Evolutionary conservation across 92 coral and sea anemone species (phyloP).

Genomic region (Palythoa grandiflora): DNA sequence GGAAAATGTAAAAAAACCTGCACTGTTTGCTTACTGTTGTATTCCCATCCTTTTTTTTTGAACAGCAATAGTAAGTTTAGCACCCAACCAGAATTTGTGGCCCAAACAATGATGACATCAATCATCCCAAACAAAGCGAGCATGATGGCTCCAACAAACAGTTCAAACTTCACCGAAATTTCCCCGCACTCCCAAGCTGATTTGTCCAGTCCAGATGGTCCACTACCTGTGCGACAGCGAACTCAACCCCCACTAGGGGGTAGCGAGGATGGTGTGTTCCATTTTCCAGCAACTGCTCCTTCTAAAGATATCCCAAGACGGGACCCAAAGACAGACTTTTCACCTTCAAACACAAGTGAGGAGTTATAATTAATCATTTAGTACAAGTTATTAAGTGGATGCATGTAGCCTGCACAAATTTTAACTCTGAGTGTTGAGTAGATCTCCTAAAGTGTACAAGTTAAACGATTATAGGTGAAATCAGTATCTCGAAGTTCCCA

Average conservation of each 20-base stretch:
- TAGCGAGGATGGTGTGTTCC: conserved; percentile 33
- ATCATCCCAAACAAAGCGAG: background rate
- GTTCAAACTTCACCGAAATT: conserved; percentile 66
- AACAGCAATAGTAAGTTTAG: conserved; percentile 23
- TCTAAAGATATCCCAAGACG: conserved; percentile 27
- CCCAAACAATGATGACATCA: background rate
- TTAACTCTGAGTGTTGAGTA: background rate
- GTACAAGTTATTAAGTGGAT: background rate
- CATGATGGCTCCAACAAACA: conserved; percentile 31
- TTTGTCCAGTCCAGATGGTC: conserved; percentile 41
- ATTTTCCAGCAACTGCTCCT: conserved; percentile 22
- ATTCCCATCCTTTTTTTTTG: background rate
- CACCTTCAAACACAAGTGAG: conserved; percentile 36
- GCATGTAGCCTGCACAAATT: background rate
- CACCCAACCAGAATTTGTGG: conserved; percentile 25
- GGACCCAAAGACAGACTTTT: conserved; percentile 39
- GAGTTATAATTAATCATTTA: background rate
- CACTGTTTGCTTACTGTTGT: background rate
- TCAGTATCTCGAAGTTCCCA: no score
- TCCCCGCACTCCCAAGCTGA: conserved; percentile 61
- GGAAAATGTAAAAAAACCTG: no score
- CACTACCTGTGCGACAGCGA: conserved; percentile 40
- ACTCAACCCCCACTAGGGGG: conserved; percentile 40
- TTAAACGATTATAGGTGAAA: no score
- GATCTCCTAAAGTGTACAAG: background rate